Conservation (phyloP, 2,113 vertebrate species). For the Diglossa brunneiventris region DNA sequence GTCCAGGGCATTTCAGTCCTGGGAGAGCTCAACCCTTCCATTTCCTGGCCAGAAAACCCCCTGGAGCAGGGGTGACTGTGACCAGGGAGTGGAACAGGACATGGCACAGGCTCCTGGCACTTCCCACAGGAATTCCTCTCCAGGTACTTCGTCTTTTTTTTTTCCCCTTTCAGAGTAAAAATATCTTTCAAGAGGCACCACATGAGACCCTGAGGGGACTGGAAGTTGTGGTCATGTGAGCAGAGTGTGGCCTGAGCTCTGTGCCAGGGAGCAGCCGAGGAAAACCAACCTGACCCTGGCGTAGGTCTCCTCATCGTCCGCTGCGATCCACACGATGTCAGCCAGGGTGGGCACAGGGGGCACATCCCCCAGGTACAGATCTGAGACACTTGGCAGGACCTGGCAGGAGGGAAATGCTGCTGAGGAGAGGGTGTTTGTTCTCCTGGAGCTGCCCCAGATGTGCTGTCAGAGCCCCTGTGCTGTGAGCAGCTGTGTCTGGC, state of each 20-base stretch:
- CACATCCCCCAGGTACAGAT: slow-evolving; percentile 79
- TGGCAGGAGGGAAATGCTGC: background rate
- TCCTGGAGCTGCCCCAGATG: background rate
- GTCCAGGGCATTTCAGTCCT: background rate
- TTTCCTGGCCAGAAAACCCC: background rate
- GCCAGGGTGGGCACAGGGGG: slow-evolving; percentile 93
- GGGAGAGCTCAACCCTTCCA: background rate
- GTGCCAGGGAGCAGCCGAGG: background rate
- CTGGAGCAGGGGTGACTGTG: accelerated
- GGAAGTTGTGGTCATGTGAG: background rate
- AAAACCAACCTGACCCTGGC: slow-evolving; percentile 88
- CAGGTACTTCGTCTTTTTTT: accelerated
- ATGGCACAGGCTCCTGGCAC: background rate
- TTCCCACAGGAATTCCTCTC: background rate
- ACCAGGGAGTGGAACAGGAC: background rate
- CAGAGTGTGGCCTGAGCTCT: background rate
- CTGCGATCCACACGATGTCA: slow-evolving; percentile 97
- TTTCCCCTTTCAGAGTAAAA: background rate
- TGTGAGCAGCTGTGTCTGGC: background rate
- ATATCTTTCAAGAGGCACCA: background rate
- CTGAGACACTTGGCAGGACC: slow-evolving; percentile 85
- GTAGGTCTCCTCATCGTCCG: slow-evolving; percentile 95
- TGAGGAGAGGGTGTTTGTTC: accelerated
- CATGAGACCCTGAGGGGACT: background rate
- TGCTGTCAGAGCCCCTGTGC: background rate